These are phyloP conservation scores for Acronicta psi DNA, from an alignment of 2,888 invertebrate species.

Conservation along the genomic window DNA sequence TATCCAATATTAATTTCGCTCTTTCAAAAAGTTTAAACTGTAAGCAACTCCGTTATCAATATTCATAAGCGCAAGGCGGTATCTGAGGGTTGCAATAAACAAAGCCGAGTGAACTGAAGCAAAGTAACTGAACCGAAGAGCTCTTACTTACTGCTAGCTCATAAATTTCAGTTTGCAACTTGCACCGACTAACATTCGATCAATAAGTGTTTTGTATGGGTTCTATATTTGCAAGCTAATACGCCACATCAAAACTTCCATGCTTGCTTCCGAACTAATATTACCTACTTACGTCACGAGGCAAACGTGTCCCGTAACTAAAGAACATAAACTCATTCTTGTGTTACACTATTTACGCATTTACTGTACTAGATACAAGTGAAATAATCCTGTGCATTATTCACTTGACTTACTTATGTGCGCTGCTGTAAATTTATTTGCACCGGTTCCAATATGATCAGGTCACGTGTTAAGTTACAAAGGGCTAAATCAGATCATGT, in stretches of 20 bases:
- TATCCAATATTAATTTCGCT: conserved; percentile 75
- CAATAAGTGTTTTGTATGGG: conserved; percentile 88
- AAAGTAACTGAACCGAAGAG: conserved; percentile 79
- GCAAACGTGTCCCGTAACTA: conserved; percentile 23
- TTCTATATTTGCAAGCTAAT: conserved; percentile 88
- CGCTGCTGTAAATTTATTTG: conserved; percentile 55
- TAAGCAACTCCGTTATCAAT: conserved; percentile 82
- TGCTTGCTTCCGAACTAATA: conserved; percentile 79
- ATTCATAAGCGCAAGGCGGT: conserved; percentile 85
- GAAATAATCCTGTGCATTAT: conserved; percentile 1
- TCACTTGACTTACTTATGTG: conserved; percentile 4
- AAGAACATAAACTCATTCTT: conserved; percentile 48
- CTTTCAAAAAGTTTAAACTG: conserved; percentile 80
- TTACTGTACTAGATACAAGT: conserved; percentile 43
- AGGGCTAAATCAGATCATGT: conserved; percentile 71
- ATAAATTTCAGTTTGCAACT: conserved; percentile 88
- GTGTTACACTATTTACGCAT: conserved; percentile 47
- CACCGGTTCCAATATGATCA: conserved; percentile 64
- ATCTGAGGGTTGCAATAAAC: conserved; percentile 85
- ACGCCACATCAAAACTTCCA: conserved; percentile 83
- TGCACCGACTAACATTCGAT: conserved; percentile 86
- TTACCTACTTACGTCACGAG: conserved; percentile 74
- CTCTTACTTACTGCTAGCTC: conserved; percentile 79
- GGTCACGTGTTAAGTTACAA: conserved; percentile 76
- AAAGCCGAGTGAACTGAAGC: conserved; percentile 76